phyloP scores from a whole-genome alignment of 2,797 vertebrate species.

The Valencia hispanica region DNA sequence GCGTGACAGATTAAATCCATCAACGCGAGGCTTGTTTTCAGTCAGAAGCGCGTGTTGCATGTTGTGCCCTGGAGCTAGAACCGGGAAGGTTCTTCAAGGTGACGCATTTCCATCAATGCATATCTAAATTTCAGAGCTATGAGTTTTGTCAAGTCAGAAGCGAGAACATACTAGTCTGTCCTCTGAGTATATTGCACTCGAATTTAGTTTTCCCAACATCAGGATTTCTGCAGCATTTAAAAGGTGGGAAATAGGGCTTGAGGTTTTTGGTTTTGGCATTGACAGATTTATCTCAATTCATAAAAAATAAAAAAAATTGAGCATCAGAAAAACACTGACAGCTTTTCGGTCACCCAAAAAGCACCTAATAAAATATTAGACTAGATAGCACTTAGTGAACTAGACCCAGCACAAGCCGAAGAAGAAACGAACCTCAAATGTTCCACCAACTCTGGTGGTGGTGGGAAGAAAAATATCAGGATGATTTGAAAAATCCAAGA shows the following conservation, averaged over 20 bases:
- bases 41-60: not conserved
- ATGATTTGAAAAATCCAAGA: not conserved
- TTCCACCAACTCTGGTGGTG: not conserved
- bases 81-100: not conserved
- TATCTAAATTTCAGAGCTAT: not conserved
- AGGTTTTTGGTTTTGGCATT: slow-evolving; percentile 7
- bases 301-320: slow-evolving; percentile 22
- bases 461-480: not conserved
- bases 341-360: slow-evolving; percentile 37
- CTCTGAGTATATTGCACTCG: not conserved
- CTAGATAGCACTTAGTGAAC: slow-evolving; percentile 39
- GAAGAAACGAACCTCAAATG: slow-evolving; percentile 11
- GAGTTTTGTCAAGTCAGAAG: slow-evolving; percentile 4
- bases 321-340: slow-evolving; percentile 32
- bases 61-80: not conserved
- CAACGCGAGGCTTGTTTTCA: slow-evolving; percentile 14
- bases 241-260: not conserved
- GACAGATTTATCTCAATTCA: slow-evolving; percentile 27
- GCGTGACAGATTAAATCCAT: slow-evolving; percentile 26
- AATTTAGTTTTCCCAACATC: not conserved
- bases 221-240: slow-evolving; percentile 14
- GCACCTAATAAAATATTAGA: slow-evolving; percentile 44
- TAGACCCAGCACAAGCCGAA: slow-evolving; percentile 42
- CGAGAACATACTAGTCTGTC: not conserved
- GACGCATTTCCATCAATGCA: not conserved